Base-by-base conservation (phyloP, 2,113 vertebrate genomes). In the Galbula dea region DNA sequence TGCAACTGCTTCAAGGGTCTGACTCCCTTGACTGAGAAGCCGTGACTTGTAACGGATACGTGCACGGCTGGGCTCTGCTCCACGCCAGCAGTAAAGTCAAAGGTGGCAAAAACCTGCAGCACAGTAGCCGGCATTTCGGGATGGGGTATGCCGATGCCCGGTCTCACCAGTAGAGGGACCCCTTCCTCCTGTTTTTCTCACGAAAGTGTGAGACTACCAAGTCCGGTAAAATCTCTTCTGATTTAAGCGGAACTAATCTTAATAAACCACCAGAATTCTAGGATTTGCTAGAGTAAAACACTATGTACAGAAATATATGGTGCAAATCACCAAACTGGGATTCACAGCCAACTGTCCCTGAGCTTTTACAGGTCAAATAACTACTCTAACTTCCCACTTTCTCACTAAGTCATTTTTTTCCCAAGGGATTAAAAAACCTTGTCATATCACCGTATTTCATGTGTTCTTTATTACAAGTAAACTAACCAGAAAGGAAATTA, bases 31-130 rank as follows among this genome's bases (percentile, higher is more conserved):
- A 0, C 32, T 1, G 45, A 6, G 41, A 9, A 21, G 8, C 15
- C 2, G 0, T 2, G 57, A 2, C 8, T 10, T 7, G n/a, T 6
- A 12, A 14, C 3, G 3, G 54, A 5, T 26, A 0, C 0, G 15
- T n/a, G n/a, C 5, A 3, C 4, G 18, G 12, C 26, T 32, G 11
- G 10, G 3, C 48, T 20, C 30, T 14, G 2, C 23, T 5, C 36
- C 5, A 0, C 14, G 3, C 21, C 6, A 4, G 23, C 37, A 30
- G 0, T 27, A 4, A 5, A 4, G 37, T 0, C 9, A 6, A 9
- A 22, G 3, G 10, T 3, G 10, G 36, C 27, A 1, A 3, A 27
- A 2, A 0, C 0, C 30, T 18, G 86, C 21, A 7, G 54, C 45
- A 0, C 66, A 3, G 27, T 41, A 16, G 10, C 39, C 41, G 15